Evolutionary conservation across 2,797 vertebrate genomes (phyloP).

Genomic region (Chelon auratus): DNA sequence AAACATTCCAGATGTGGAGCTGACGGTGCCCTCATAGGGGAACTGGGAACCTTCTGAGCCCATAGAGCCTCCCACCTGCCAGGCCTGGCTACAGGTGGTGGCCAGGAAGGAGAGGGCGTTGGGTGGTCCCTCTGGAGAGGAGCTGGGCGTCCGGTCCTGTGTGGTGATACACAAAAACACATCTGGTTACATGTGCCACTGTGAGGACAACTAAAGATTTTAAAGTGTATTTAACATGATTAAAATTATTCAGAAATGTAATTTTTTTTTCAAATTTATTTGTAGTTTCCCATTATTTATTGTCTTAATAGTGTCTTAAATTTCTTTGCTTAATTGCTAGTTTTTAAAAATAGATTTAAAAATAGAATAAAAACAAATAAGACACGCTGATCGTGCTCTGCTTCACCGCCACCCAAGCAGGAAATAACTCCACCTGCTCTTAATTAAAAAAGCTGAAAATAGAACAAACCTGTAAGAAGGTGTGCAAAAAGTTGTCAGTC

Average conservation of each 20-base stretch:
- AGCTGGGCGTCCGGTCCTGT: constrained; percentile 88
- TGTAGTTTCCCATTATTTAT: neutral
- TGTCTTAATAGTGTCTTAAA: neutral
- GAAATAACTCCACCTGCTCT: neutral
- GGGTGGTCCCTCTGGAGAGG: constrained; percentile 84
- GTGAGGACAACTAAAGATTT: neutral
- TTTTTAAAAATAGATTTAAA: neutral
- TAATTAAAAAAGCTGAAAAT: neutral
- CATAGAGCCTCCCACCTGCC: constrained; percentile 80
- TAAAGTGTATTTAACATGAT: neutral
- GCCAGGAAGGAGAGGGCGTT: constrained; percentile 86
- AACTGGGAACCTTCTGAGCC: constrained; percentile 83
- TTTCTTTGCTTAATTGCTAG: neutral
- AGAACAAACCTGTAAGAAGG: constrained; percentile 87
- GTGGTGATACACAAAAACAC: constrained; percentile 26
- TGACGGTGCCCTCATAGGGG: constrained; percentile 84
- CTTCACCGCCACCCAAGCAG: neutral
- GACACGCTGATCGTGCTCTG: neutral
- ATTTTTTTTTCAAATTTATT: no score
- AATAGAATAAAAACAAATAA: neutral
- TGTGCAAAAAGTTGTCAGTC: constrained; percentile 87
- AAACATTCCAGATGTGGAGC: constrained; percentile 88
- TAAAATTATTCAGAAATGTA: neutral
- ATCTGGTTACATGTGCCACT: constrained; percentile 11
- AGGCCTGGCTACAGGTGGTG: constrained; percentile 87